Percentiles rank a stretch among this genome's conserved stretches.
Evolutionary conservation across 2,113 vertebrate species (phyloP).

Genomic region (Oryzias celebensis): DNA sequence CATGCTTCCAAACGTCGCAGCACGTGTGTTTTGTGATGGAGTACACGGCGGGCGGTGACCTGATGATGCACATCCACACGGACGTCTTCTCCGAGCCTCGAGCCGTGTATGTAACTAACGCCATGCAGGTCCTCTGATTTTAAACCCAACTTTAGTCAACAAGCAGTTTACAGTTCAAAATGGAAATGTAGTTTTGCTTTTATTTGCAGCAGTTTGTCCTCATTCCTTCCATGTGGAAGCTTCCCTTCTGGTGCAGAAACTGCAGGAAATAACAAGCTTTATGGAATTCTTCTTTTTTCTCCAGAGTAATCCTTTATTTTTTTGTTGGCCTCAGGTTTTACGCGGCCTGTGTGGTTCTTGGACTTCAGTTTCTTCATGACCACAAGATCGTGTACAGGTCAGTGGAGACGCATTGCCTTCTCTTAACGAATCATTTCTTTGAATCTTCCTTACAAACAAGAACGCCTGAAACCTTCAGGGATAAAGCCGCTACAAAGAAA

Average conservation of each 20-base stretch:
- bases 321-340: conserved; percentile 83
- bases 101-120: conserved; percentile 83
- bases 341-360: conserved; percentile 95
- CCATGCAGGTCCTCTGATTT: neutral
- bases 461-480: neutral
- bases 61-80: conserved; percentile 99
- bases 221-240: too few species aligned
- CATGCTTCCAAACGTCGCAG: conserved; percentile 98
- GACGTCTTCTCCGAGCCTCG: conserved; percentile 96
- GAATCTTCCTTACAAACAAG: neutral
- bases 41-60: conserved; percentile 96
- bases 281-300: neutral
- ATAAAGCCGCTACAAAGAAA: too few species aligned
- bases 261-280: too few species aligned
- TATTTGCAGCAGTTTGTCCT: too few species aligned
- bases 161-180: too few species aligned
- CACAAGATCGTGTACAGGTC: conserved; percentile 98
- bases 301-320: neutral
- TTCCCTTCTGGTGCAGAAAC: too few species aligned
- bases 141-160: too few species aligned
- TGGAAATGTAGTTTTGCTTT: too few species aligned
- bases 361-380: conserved; percentile 96
- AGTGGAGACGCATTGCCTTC: conserved; percentile 44
- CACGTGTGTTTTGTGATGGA: conserved; percentile 99
- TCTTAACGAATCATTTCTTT: neutral